Evolutionary conservation across 2,113 vertebrate genomes (phyloP), one percentile per base, ranked within the genome.

Genomic region (Nesogale talazaci): DNA sequence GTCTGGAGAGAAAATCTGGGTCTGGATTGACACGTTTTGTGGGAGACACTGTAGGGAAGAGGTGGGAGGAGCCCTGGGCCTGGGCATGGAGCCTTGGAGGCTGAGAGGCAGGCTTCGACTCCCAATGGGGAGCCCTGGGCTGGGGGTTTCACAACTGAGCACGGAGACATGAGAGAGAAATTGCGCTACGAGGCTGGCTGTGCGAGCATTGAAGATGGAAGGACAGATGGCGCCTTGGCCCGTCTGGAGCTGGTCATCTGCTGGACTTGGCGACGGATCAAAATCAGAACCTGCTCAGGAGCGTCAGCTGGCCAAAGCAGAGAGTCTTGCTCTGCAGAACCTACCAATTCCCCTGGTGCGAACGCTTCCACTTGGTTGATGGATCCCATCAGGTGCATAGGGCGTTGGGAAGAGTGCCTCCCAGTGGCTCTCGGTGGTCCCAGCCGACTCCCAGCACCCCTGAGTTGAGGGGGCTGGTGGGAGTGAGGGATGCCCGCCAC

Each of bases 211-310:
- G 46, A 52, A 52, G 46, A 52, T 10, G 46, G 46, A 52, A 52
- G 46, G 9, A 52, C 14, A 12, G 46, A 52, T 52, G 46, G 34
- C n/a, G 23, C 4, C 12, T 29, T 1, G 3, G 6, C 17, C 11
- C 56, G 2, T 57, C 20, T 27, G 14, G 31, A 69, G 38, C 38
- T 7, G 1, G 31, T 12, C 1, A 0, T 81, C 46, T 4, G 2
- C 2, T 2, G 29, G 67, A 29, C 20, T n/a, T 20, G 20, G 7
- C 34, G 56, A 34, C 0, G 17, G 46, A 8, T 7, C 2, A 22
- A 38, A 15, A 9, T 12, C 15, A 10, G 59, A n/a, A 12, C 4
- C 34, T 1, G 34, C 16, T 69, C 7, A 20, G 25, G 0, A 2
- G 23, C 3, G 3, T 17, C 46, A 52, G 80, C 29, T 25, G 4